Evolutionary conservation across 2,113 vertebrate species (phyloP).

Genomic region (Sander vitreus): DNA sequence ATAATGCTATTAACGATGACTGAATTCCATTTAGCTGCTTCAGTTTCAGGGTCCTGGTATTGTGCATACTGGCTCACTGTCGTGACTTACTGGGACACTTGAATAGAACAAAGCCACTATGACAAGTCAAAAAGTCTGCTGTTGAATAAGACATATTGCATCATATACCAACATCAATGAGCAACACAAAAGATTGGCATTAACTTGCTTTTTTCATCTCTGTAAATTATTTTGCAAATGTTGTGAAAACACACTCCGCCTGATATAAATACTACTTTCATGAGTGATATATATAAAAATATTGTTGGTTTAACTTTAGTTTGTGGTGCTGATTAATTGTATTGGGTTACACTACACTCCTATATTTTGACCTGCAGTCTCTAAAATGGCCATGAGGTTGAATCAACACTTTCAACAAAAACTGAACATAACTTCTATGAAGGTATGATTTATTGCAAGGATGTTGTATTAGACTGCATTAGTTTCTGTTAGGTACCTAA

Average conservation of each 20-base stretch:
- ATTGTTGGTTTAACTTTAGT: background rate
- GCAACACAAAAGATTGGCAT: slow-evolving; percentile 1
- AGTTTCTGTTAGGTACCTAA: background rate
- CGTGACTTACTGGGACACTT: background rate
- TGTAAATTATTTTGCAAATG: background rate
- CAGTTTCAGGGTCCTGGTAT: background rate
- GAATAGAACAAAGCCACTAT: too few relatives aligned
- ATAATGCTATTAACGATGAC: background rate
- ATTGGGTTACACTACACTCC: too few relatives aligned
- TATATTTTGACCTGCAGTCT: background rate
- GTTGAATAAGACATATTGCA: background rate
- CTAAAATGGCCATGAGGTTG: background rate
- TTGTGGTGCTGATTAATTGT: background rate
- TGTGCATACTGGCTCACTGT: background rate
- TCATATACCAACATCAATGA: background rate
- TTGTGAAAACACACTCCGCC: background rate
- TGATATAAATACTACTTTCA: background rate
- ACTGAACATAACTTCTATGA: background rate
- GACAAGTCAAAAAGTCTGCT: background rate
- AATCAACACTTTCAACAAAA: background rate
- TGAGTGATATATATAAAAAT: background rate
- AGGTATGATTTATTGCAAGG: background rate
- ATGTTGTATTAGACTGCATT: background rate
- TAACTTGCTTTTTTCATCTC: background rate
- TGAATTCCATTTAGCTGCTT: background rate